phyloP scores from a whole-genome alignment of 2,797 vertebrate genomes.

The Erithacus rubecula region DNA sequence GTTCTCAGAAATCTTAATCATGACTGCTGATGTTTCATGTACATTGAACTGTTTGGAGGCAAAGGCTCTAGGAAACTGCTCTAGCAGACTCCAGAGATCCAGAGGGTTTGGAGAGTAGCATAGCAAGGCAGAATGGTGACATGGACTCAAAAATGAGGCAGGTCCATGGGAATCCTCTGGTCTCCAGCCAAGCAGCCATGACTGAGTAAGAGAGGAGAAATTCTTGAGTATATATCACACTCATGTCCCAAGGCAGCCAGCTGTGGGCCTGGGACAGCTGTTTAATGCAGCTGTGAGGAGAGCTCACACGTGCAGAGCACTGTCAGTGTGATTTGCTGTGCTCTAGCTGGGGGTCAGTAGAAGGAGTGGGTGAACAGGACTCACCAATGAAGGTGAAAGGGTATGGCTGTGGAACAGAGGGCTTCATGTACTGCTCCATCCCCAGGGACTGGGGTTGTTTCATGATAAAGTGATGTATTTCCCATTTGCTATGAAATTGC shows the following conservation, averaged over 20 bases:
- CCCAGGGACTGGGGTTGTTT: not conserved
- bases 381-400: not conserved
- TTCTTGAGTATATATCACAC: not conserved
- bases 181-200: not conserved
- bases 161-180: not conserved
- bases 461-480: not conserved
- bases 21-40: not conserved
- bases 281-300: not conserved
- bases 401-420: not conserved
- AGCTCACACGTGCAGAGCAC: not conserved
- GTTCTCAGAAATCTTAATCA: not conserved
- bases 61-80: not conserved
- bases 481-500: not conserved
- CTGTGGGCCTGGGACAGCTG: not conserved
- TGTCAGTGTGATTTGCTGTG: fast-evolving
- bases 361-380: not conserved
- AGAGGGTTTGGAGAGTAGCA: not conserved
- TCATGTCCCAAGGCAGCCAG: not conserved
- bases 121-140: not conserved
- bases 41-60: not conserved
- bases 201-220: not conserved
- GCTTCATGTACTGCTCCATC: not conserved
- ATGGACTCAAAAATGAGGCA: not conserved
- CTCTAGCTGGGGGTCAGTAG: not conserved
- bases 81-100: not conserved